phyloP scores from a whole-genome alignment of 2,113 vertebrate species.

The Petaurus breviceps region DNA sequence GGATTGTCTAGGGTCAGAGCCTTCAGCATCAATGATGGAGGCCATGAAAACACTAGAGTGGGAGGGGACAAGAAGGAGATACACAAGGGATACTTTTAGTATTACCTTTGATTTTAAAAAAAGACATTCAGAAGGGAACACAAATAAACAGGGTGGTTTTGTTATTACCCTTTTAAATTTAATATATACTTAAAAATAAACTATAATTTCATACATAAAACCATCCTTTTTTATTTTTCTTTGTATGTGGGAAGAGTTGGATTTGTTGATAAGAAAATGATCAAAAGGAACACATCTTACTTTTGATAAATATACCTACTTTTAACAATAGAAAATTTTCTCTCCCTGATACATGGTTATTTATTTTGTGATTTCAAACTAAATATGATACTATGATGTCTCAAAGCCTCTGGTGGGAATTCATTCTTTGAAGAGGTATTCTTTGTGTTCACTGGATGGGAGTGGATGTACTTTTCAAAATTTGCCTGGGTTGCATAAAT shows the following conservation, averaged over 20 bases:
- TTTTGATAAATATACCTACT: neutral
- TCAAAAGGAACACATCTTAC: neutral
- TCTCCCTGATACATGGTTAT: neutral
- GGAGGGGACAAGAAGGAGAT: neutral
- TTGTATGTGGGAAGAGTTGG: neutral
- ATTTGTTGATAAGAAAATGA: neutral
- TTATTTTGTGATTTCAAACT: neutral
- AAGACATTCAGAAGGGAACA: neutral
- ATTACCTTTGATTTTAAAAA: neutral
- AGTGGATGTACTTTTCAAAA: neutral
- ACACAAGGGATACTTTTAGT: neutral
- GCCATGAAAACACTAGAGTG: neutral
- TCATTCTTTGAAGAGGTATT: neutral
- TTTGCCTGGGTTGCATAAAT: neutral
- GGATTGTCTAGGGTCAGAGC: neutral
- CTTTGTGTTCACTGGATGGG: neutral
- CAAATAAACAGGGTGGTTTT: neutral
- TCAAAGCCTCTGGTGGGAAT: neutral
- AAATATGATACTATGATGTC: neutral
- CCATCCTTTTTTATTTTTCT: neutral
- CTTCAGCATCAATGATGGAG: neutral
- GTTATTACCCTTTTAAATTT: neutral
- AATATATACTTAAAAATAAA: neutral
- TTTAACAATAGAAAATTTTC: neutral
- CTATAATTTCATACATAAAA: neutral